Evolutionary conservation across 2,113 vertebrate genomes (phyloP).

Genomic region (Pteropus alecto): DNA sequence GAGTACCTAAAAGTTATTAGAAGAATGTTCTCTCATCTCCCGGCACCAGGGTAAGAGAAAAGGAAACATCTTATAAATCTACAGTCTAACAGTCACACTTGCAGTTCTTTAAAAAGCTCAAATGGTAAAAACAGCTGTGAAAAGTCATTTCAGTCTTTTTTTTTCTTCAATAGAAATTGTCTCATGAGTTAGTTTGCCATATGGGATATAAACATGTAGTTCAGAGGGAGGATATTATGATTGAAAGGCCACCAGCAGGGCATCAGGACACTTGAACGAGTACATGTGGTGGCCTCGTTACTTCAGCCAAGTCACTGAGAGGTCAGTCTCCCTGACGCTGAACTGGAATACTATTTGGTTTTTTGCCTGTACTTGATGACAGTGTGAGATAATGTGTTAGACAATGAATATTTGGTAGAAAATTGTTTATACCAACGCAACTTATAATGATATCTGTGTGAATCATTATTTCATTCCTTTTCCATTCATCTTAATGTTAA

Average conservation of each 20-base stretch:
- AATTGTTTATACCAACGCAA: not conserved
- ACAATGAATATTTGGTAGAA: not conserved
- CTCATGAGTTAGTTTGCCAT: conserved; percentile 24
- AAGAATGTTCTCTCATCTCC: conserved; percentile 64
- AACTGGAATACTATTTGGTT: not conserved
- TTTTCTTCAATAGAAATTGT: conserved; percentile 62
- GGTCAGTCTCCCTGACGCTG: not conserved
- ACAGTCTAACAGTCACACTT: conserved; percentile 82
- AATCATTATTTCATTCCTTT: not conserved
- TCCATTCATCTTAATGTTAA: not conserved
- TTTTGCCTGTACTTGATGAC: not conserved
- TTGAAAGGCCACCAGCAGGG: not conserved
- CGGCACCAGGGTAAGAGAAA: conserved; percentile 73
- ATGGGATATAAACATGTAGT: conserved; percentile 1
- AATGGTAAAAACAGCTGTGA: conserved; percentile 80
- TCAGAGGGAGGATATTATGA: not conserved
- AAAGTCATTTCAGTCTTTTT: conserved; percentile 63
- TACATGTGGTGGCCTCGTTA: not conserved
- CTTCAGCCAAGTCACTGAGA: not conserved
- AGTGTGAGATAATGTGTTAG: not conserved
- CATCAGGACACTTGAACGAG: not conserved
- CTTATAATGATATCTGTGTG: not conserved
- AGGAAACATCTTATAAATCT: conserved; percentile 82
- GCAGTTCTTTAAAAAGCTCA: conserved; percentile 75
- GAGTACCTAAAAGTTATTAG: conserved; percentile 49